Conservation (phyloP, 2,888 invertebrate genomes). For the Meteorus cinctellus region DNA sequence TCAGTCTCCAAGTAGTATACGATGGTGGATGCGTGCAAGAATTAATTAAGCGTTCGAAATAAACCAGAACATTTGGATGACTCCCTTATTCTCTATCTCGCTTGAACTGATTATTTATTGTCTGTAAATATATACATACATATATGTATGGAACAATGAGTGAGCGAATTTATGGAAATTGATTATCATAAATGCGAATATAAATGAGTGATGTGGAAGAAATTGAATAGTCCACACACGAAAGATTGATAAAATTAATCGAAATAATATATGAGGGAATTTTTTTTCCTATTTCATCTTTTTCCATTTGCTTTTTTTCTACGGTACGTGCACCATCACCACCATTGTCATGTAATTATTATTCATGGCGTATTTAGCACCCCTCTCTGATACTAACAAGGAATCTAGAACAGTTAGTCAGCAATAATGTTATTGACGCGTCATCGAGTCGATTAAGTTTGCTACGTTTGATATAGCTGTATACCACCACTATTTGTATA, state of each 20-base stretch:
- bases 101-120: too few relatives aligned
- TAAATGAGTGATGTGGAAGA: too few relatives aligned
- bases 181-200: too few relatives aligned
- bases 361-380: constrained; percentile 30
- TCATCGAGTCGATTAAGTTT: constrained; percentile 9
- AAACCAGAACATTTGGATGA: too few relatives aligned
- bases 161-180: too few relatives aligned
- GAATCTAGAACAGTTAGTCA: constrained; percentile 3
- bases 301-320: neutral
- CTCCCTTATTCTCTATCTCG: too few relatives aligned
- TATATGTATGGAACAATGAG: too few relatives aligned
- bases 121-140: too few relatives aligned
- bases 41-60: too few relatives aligned
- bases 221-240: neutral
- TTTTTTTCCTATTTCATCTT: neutral
- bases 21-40: too few relatives aligned
- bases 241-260: constrained; percentile 8
- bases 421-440: constrained; percentile 1
- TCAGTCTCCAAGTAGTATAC: too few relatives aligned
- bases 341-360: constrained; percentile 1
- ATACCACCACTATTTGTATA: neutral
- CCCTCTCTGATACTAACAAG: constrained; percentile 18
- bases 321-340: neutral
- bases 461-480: neutral
- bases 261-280: neutral